Evolutionary conservation across 2,113 vertebrate species (phyloP), one percentile per base, ranked within the genome.

Genomic region (Anseranas semipalmata): DNA sequence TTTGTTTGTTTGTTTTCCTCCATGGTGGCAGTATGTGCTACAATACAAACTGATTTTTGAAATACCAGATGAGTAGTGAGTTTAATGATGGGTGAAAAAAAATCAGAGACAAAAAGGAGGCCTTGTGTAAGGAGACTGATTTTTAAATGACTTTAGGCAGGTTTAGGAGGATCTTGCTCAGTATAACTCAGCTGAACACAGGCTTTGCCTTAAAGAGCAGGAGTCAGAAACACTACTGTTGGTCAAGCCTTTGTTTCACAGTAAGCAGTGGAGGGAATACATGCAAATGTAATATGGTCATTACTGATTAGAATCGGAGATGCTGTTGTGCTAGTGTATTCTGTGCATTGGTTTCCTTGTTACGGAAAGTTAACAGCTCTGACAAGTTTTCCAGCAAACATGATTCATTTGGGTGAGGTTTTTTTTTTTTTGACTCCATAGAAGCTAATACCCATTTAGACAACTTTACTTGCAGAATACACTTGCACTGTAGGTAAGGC

Each of bases 401-500:
- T 16, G 2, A 28, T 55, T 0, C 0, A 55, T 15, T 18, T 80
- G 39, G 7, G 32, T 15, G 6, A 4, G 10, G 3, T 2, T 55
- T 21, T 9, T 53, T 53, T 58, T 60, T 13, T 62, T 66, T 33
- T 62, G 37, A 35, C 46, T 63, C 83, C 19, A 37, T 33, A 35
- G 37, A 48, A 41, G 68, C 43, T 35, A 62, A 17, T 39, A 48
- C 7, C 45, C 27, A 14, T 65, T 70, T 52, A 74, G 35, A 35
- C 52, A 66, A 6, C 77, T 67, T 41, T 8, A 82, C 5, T 43
- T 68, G 46, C 58, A 79, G 72, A 79, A 39, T 56, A 45, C 8
- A 7, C 35, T 39, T 76, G 41, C n/a, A 53, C 0, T 70, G 18
- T 21, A 55, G 43, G 33, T 66, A 62, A 78, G 45, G 17, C 50